Base-by-base conservation (phyloP, 2,888 invertebrate genomes). In the Acholoe squamosa region DNA sequence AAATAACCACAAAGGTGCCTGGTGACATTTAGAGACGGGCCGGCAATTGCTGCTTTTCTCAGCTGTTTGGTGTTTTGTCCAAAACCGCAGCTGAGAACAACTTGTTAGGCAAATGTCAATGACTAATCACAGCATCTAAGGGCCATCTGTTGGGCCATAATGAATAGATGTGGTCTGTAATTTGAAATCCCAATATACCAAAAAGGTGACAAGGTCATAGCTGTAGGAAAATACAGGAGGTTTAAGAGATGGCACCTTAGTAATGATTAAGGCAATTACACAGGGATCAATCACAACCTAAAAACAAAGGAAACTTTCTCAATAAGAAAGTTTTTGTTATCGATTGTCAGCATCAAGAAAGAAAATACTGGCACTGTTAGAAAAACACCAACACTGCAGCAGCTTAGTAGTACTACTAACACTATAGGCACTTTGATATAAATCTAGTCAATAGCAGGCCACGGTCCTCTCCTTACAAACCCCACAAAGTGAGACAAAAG, bases 101-200 rank as follows among this genome's bases (percentile, higher is more conserved):
- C 25, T 28, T 71, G 71, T 71, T 71, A 61, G 61, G 61, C 19
- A 61, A 61, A 61, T 61, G 61, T 61, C 61, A 61, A 61, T 61
- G 61, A n/a, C n/a, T 61, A 61, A 61, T 61, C 61, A 61, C 14
- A 3, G 61, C 61, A 19, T n/a, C 61, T n/a, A 3, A 61, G n/a
- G 19, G 61, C 61, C 61, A n/a, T 14, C n/a, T 61, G 61, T 61
- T 61, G 5, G 61, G 22, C 61, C 61, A 61, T 19, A 61, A 61
- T 61, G 61, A 61, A 61, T 61, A 61, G 14, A 61, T 61, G 3
- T 3, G 61, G 19, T 19, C 22, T 61, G n/a, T 10, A 61, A 61
- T 12, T 3, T 19, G 61, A 19, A 19, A n/a, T 61, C 61, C n/a
- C n/a, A 61, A 61, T 61, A 61, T 61, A 61, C 61, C 61, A 61